Evolutionary conservation across 1,140 invertebrate genomes (phyloP), one percentile per base, ranked within the genome.

Genomic region (Linepithema humile): DNA sequence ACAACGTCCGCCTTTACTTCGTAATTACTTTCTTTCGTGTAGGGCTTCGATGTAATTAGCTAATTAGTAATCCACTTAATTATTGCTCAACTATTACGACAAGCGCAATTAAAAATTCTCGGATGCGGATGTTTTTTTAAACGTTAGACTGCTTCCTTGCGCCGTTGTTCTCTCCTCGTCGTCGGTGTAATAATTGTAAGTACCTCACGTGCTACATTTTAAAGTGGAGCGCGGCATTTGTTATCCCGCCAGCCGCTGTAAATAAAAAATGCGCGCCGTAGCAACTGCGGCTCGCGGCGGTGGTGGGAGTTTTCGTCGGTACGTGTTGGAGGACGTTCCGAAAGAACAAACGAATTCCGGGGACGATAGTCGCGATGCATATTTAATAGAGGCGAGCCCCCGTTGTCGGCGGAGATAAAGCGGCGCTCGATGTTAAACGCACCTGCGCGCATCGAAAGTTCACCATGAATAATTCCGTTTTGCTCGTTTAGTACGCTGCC

Each of bases 391-490:
- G 73, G 29, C 70, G 53, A 53, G 50, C 23, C 48, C 4, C 26
- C 38, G 35, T 45, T 43, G 20, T 38, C 73, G 26, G 2, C 3
- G 26, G 20, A 45, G 86, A 73, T 75, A 78, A 88, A 85, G 65
- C 85, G 67, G 40, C 29, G 64, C 50, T 15, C 62, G 35, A 86
- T 77, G 70, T 86, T 88, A 88, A 89, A 89, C 73, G 72, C 87
- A 82, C 74, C 67, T 75, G 80, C 62, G 86, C 84, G 67, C 80
- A 84, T 84, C 80, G 87, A 89, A 89, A 89, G 84, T 89, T 86
- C 75, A 38, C 55, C 64, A 86, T 88, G 87, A 89, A 89, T 89
- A 89, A 89, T 88, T 88, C 86, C 78, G 73, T 85, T 85, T 75
- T 57, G 70, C 69, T 82, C 74, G 70, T 82, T 86, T 84, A 82